Conservation (phyloP, 2,888 invertebrate species). For the Netelia inedita region DNA sequence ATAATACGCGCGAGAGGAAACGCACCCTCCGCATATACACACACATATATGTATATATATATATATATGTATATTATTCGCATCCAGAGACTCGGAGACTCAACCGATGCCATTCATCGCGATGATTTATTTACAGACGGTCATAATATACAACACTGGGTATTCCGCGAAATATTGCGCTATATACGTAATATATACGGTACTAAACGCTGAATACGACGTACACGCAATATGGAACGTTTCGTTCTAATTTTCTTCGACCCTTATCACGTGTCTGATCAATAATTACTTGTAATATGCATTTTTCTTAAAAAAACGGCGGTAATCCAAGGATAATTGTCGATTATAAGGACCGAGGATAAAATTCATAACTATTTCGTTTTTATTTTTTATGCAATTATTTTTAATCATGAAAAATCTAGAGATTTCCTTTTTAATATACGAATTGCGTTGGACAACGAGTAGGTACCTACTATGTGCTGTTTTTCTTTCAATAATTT, state of each 20-base stretch:
- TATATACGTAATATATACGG: background rate
- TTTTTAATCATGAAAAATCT: no score
- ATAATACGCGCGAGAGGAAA: conserved; percentile 43
- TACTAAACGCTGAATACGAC: conserved; percentile 24
- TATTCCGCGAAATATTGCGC: background rate
- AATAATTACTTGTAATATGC: no score
- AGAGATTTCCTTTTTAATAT: no score
- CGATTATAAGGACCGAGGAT: no score
- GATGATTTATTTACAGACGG: conserved; percentile 62
- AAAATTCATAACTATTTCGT: no score
- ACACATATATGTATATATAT: background rate
- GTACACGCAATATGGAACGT: background rate
- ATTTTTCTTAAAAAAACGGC: no score
- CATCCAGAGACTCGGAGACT: conserved; percentile 39
- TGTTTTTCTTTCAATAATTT: no score
- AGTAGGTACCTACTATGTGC: no score
- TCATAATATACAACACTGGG: conserved; percentile 39
- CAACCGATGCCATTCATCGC: conserved; percentile 62
- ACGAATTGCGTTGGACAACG: no score
- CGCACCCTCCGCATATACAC: conserved; percentile 1
- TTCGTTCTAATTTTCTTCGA: background rate
- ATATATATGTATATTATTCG: background rate
- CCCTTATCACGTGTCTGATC: background rate
- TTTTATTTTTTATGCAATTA: no score
- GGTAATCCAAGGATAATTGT: no score